Evolutionary conservation across 2,888 invertebrate species (phyloP).

Genomic region (Xestia ashworthii): DNA sequence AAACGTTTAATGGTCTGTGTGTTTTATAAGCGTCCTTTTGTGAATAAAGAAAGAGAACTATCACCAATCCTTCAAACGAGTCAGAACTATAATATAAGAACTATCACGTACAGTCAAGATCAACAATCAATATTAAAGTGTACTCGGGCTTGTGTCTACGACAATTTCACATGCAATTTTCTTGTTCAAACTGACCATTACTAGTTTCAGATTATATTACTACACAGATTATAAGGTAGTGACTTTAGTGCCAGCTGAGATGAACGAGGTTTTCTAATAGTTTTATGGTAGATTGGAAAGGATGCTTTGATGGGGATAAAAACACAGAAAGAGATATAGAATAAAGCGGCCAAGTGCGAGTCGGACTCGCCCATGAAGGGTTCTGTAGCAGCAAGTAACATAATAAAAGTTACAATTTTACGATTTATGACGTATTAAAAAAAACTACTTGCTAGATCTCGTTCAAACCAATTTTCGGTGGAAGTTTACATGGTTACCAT

Average conservation of each 20-base stretch:
- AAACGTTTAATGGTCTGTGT: not conserved
- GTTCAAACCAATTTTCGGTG: no score
- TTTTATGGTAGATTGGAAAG: no score
- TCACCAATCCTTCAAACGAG: not conserved
- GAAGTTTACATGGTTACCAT: no score
- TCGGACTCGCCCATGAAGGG: no score
- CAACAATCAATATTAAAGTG: slow-evolving; percentile 58
- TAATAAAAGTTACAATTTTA: no score
- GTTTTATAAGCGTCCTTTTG: not conserved
- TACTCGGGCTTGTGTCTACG: slow-evolving; percentile 59
- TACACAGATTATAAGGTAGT: slow-evolving; percentile 56
- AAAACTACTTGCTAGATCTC: no score
- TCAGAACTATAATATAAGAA: slow-evolving; percentile 13
- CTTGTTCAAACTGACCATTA: slow-evolving; percentile 81
- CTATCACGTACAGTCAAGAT: slow-evolving; percentile 61
- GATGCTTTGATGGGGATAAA: no score
- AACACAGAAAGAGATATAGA: no score
- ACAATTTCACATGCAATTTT: slow-evolving; percentile 79
- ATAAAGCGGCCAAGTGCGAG: no score
- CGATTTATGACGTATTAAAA: no score
- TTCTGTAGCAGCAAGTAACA: no score
- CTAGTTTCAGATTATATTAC: slow-evolving; percentile 52
- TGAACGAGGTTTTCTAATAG: not conserved
- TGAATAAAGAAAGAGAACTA: not conserved
- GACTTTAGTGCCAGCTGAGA: slow-evolving; percentile 25